Evolutionary conservation across 2,888 invertebrate species (phyloP).

Genomic region (Entomobrya multifasciata): DNA sequence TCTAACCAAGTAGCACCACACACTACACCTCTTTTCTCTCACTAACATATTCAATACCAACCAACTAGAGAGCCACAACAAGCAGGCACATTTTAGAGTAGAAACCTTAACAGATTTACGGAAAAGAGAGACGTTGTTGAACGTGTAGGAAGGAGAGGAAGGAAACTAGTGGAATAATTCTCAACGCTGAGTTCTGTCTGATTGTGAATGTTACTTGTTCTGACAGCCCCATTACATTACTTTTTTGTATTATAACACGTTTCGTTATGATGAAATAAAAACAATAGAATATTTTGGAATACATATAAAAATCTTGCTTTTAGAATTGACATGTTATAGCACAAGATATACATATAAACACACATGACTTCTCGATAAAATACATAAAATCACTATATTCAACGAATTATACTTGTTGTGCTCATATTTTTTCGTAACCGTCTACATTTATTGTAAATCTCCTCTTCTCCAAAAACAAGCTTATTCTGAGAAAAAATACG

Average conservation of each 20-base stretch:
- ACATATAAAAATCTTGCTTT: not conserved
- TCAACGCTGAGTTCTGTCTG: not conserved
- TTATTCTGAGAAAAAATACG: no score
- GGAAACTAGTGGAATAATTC: constrained; percentile 38
- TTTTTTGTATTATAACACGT: not conserved
- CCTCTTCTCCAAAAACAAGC: not conserved
- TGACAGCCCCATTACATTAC: constrained; percentile 23
- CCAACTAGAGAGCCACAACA: no score
- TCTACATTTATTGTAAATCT: constrained; percentile 10
- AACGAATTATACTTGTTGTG: not conserved
- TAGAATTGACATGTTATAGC: not conserved
- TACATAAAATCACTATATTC: not conserved
- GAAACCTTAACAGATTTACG: constrained; percentile 32
- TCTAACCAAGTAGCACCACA: not conserved
- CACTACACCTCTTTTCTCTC: not conserved
- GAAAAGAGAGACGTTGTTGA: constrained; percentile 6
- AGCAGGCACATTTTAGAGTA: no score
- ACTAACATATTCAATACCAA: no score
- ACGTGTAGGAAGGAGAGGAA: constrained; percentile 19
- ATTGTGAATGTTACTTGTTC: constrained; percentile 16
- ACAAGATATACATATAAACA: not conserved
- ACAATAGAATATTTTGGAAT: constrained; percentile 8
- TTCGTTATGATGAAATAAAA: constrained; percentile 4
- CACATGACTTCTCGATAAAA: not conserved
- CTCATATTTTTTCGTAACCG: constrained; percentile 13